Base-by-base conservation (phyloP, 2,113 vertebrate species). In the Melanocharis versteri region DNA sequence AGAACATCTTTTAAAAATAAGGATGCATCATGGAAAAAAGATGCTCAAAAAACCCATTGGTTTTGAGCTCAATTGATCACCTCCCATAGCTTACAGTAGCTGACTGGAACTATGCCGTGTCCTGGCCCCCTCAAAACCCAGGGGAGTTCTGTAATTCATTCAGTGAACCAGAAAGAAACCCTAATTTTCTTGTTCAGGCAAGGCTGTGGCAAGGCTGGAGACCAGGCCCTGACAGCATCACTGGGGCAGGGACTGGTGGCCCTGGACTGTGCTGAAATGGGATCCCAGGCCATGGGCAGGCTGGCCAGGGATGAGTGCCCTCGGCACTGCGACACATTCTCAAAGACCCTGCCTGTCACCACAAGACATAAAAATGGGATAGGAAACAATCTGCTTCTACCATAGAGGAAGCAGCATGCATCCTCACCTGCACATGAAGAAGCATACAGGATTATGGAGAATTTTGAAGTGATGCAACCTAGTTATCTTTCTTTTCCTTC, bases 301-400 rank as follows among this genome's bases (percentile, higher is more conserved):
- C 10, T 3, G 3, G 27, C n/a, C 47, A 85, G 51, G 57, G 66
- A 27, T 1, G 23, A 56, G 33, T 11, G 44, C 15, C 19, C 48
- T 60, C 0, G 0, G 44, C 42, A 48, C n/a, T 20, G 11, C 24
- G 33, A 47, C 11, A 3, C 14, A 4, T 33, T 37, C 33, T 31
- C 14, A 0, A 42, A 73, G 39, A 31, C n/a, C 39, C 33, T 58
- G 31, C 28, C 15, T 50, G 42, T 45, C 69, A 77, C 45, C 31
- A 45, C 11, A 50, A 48, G 30, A 30, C 39, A 42, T 9, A 56
- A 82, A 84, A 85, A 56, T 1, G 5, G 19, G 24, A 37, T 22
- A n/a, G 31, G 83, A 83, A 77, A 31, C 28, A 47, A 47, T 60
- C 57, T 78, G 26, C 42, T 71, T 87, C 89, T 33, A 39, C 30